These are phyloP conservation scores for Babylonia areolata DNA, from an alignment of 1,140 invertebrate species.

Conservation along the genomic window DNA sequence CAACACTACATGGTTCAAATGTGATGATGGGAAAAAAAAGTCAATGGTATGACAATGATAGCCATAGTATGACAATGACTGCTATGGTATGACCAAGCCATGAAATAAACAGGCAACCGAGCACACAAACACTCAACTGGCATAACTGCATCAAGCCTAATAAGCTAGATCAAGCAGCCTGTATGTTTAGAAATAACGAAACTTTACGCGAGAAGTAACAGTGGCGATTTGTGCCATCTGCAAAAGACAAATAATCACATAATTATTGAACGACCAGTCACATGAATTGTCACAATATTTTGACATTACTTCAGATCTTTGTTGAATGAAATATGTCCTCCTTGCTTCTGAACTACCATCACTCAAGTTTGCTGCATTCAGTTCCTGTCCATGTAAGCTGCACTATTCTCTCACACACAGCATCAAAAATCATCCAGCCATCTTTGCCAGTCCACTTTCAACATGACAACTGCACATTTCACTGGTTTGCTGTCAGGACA, in stretches of 20 bases:
- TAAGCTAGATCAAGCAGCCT: background rate
- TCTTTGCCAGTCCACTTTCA: background rate
- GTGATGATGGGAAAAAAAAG: background rate
- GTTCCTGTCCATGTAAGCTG: background rate
- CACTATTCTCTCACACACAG: background rate
- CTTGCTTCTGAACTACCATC: too few relatives aligned
- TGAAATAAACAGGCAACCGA: background rate
- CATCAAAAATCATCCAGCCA: background rate
- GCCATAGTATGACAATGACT: background rate
- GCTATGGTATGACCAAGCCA: background rate
- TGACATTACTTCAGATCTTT: too few relatives aligned
- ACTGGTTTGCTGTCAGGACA: too few relatives aligned
- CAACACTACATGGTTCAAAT: background rate
- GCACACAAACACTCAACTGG: slow-evolving; percentile 9
- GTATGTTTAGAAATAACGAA: slow-evolving; percentile 37
- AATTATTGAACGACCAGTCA: background rate
- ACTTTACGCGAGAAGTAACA: slow-evolving; percentile 37
- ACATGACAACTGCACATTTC: background rate
- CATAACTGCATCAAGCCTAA: background rate
- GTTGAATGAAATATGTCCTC: too few relatives aligned
- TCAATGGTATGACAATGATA: too few relatives aligned
- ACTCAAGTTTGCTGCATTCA: too few relatives aligned
- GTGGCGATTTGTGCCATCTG: slow-evolving; percentile 39
- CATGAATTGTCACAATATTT: too few relatives aligned
- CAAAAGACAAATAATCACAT: slow-evolving; percentile 34